Evolutionary conservation across 2,797 vertebrate species (phyloP).

Genomic region (Lophotriccus pileatus): DNA sequence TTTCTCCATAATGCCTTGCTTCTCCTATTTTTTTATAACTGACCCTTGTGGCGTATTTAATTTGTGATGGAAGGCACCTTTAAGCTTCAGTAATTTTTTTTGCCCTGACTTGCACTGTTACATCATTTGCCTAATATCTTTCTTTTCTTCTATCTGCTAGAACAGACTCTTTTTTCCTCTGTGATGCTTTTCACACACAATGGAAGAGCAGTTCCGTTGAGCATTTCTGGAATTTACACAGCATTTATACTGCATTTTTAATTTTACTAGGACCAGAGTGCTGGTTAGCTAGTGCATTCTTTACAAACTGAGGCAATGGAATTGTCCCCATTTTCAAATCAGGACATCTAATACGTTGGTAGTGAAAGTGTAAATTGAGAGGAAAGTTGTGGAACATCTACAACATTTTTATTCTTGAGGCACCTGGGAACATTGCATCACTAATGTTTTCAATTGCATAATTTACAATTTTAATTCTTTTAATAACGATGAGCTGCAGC

Average conservation of each 20-base stretch:
- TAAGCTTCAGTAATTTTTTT: constrained; percentile 12
- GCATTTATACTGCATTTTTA: neutral
- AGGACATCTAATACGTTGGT: neutral
- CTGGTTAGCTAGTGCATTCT: neutral
- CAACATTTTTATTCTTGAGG: neutral
- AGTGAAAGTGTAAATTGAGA: neutral
- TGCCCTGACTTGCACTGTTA: neutral
- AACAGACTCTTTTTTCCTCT: neutral
- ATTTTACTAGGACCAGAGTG: neutral
- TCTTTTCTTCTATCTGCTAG: neutral
- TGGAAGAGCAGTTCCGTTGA: neutral
- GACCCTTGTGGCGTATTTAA: constrained; percentile 33
- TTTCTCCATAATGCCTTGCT: neutral
- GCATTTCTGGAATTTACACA: neutral
- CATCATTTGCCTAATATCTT: neutral
- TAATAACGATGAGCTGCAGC: neutral
- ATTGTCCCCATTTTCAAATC: neutral
- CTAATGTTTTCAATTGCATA: neutral
- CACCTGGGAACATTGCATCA: neutral
- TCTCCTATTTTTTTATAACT: neutral
- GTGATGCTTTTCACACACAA: neutral
- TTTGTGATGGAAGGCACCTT: constrained; percentile 54
- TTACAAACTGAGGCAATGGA: neutral
- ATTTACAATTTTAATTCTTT: neutral
- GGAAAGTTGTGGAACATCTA: neutral